phyloP scores from a whole-genome alignment of 2,888 invertebrate genomes.

The Idaea biselata region DNA sequence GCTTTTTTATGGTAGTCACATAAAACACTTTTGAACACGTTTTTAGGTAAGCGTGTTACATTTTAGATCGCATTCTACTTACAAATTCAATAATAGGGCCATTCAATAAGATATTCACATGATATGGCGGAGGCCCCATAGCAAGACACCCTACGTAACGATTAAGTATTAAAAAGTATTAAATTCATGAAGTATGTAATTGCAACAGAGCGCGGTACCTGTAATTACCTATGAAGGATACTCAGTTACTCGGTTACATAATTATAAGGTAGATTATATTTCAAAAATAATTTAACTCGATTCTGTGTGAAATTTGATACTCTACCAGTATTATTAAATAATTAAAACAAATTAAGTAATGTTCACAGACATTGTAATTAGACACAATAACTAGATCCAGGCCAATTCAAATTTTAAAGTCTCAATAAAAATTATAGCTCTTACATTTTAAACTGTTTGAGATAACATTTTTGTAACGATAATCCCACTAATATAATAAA shows the following conservation, averaged over 20 bases:
- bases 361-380: not conserved
- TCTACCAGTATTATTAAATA: not conserved
- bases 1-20: no score
- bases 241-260: no score
- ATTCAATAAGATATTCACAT: no score
- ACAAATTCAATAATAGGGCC: no score
- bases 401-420: not conserved
- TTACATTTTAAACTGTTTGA: not conserved
- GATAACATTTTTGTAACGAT: not conserved
- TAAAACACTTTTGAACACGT: no score
- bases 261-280: not conserved
- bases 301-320: not conserved
- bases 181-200: not conserved
- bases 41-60: no score
- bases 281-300: not conserved
- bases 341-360: not conserved
- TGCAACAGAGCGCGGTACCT: not conserved
- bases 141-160: no score
- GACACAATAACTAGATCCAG: not conserved
- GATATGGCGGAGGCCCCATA: no score
- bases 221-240: not conserved
- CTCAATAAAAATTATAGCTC: not conserved
- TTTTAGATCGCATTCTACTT: no score
- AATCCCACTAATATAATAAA: not conserved
- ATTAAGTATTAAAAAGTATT: no score